Conservation (phyloP, 2,888 invertebrate species). For the Anoplius nigerrimus region DNA sequence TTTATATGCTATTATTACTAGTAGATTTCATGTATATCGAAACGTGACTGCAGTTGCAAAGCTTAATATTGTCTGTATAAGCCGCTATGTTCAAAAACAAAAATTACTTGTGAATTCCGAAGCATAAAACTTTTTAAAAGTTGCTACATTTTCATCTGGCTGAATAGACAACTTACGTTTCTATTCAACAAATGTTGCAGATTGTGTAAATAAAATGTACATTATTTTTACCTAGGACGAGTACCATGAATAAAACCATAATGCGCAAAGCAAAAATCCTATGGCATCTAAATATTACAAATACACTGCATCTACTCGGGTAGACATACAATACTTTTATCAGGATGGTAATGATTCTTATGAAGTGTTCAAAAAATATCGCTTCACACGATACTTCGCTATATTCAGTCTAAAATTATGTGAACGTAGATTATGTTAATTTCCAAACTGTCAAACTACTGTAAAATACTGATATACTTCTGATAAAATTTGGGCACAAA, state of each 20-base stretch:
- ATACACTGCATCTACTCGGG: not conserved
- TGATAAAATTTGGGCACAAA: too few relatives aligned
- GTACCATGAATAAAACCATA: not conserved
- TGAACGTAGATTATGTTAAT: too few relatives aligned
- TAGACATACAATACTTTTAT: too few relatives aligned
- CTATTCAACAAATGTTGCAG: not conserved
- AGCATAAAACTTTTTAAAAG: not conserved
- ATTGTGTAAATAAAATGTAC: constrained; percentile 7
- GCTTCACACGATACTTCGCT: too few relatives aligned
- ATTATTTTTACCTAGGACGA: not conserved
- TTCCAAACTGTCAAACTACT: too few relatives aligned
- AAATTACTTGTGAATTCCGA: not conserved
- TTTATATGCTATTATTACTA: constrained; percentile 11
- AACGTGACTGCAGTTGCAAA: constrained; percentile 12
- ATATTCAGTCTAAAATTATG: too few relatives aligned
- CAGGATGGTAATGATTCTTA: too few relatives aligned
- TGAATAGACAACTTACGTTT: not conserved
- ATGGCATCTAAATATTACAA: constrained; percentile 4
- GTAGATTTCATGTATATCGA: constrained; percentile 23
- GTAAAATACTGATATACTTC: too few relatives aligned
- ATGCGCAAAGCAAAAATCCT: not conserved
- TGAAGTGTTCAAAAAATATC: too few relatives aligned
- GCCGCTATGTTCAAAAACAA: not conserved
- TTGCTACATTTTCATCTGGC: not conserved
- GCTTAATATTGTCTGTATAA: not conserved